Conservation (phyloP, 2,888 invertebrate genomes). For the Drosophila bunnanda region DNA sequence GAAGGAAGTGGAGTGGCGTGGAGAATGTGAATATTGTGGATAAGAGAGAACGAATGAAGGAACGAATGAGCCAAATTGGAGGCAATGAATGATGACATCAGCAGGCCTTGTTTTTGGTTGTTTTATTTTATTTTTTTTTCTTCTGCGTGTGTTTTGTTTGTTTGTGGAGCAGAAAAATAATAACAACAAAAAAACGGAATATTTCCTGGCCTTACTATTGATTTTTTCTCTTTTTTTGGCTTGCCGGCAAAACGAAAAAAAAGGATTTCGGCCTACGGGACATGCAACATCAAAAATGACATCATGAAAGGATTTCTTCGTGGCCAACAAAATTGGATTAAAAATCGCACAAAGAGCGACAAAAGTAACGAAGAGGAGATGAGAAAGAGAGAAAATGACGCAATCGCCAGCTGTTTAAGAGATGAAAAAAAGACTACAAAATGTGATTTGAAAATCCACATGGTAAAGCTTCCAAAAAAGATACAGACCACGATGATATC, state of each 20-base stretch:
- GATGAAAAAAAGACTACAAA: conserved; percentile 34
- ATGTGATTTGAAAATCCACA: conserved; percentile 39
- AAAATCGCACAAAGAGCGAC: conserved; percentile 12
- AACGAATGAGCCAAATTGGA: conserved; percentile 11
- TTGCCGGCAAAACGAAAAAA: conserved; percentile 2
- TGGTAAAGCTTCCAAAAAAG: conserved; percentile 41
- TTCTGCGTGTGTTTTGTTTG: conserved; percentile 14
- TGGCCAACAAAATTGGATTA: conserved; percentile 31
- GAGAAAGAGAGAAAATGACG: conserved; percentile 51
- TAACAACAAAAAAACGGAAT: neutral
- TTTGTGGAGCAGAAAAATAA: conserved; percentile 13
- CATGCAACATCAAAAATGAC: conserved; percentile 40
- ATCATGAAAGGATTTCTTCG: conserved; percentile 37
- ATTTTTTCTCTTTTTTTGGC: conserved; percentile 9
- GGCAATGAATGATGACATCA: conserved; percentile 34
- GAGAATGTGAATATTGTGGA: neutral
- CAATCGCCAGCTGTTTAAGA: conserved; percentile 51
- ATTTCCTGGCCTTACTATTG: conserved; percentile 31
- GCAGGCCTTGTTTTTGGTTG: conserved; percentile 5
- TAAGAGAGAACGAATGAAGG: neutral
- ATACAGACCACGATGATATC: conserved; percentile 46
- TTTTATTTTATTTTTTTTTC: neutral
- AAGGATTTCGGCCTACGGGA: conserved; percentile 32
- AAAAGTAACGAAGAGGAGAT: conserved; percentile 1
- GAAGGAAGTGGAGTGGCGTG: neutral